These are phyloP conservation scores for Dallia pectoralis DNA, from an alignment of 2,797 vertebrate species.

Conservation along the genomic window DNA sequence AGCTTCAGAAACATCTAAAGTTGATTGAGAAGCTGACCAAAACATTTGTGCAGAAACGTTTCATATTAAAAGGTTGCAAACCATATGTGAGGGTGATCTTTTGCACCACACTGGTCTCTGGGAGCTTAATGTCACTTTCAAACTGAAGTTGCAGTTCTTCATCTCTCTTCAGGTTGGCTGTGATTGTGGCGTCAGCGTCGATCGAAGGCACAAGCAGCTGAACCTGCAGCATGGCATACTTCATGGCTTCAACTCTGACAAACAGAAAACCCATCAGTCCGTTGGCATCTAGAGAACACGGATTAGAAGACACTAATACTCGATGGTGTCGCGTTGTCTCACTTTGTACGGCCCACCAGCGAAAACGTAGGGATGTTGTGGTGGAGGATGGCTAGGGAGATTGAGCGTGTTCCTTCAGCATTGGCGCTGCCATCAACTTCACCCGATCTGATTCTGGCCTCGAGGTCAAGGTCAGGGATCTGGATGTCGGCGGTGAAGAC, in stretches of 20 bases:
- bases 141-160: constrained; percentile 74
- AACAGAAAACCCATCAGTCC: background rate
- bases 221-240: constrained; percentile 77
- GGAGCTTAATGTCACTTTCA: constrained; percentile 74
- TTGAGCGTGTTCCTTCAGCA: constrained; percentile 72
- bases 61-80: constrained; percentile 51
- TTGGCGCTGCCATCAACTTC: constrained; percentile 69
- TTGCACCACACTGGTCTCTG: constrained; percentile 72
- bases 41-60: background rate
- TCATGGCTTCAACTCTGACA: constrained; percentile 72
- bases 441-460: constrained; percentile 82
- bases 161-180: constrained; percentile 68
- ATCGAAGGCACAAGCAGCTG: constrained; percentile 79
- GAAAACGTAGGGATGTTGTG: constrained; percentile 83
- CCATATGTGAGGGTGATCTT: constrained; percentile 81
- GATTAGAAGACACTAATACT: background rate
- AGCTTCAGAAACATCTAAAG: background rate
- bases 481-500: constrained; percentile 78
- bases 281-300: background rate
- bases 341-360: constrained; percentile 84
- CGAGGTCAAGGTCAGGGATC: constrained; percentile 81
- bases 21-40: background rate
- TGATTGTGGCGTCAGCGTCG: constrained; percentile 74
- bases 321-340: constrained; percentile 45
- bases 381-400: constrained; percentile 84